Base-by-base conservation (phyloP, 2,888 invertebrate species). In the Biston stratarius region DNA sequence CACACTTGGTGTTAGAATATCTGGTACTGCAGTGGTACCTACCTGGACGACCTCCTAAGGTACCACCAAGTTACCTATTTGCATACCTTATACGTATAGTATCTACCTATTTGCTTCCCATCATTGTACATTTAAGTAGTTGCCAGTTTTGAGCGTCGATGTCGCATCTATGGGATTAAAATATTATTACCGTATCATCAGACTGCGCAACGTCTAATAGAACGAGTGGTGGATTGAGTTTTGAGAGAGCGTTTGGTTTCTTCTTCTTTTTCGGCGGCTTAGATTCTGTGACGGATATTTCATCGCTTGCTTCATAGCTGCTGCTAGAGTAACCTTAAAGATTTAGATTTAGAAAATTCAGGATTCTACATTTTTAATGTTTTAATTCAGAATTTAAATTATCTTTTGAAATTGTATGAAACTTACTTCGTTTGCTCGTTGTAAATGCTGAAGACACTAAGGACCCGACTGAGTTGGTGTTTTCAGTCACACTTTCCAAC, bases 401-500 rank as follows among this genome's bases (percentile, higher is more conserved):
- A 1, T 51, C 34, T 34, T 36, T 12, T 0, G 12, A 34, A 49
- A 51, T 11, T 15, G 51, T n/a, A 24, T 36, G 42, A 44, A 48
- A 66, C 67, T 67, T 24, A 64, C 61, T 53, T 38, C 45, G 34
- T 10, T 61, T 64, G 8, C 42, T 42, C 3, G 24, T 24, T 8
- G 15, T 8, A 10, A 61, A 49, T 51, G 73, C 76, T 34, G 85
- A 82, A 49, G 76, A 72, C 57, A 7, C 34, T 9, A 84, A 47
- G 58, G 89, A 90, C 66, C 80, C 73, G 71, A 75, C 64, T 12
- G 91, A 89, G 75, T 83, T 85, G 63, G 80, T 86, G 62, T 83
- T 82, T 83, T 92, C 92, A 38, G 84, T 77, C 70, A 92, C 74
- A 71, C 85, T 86, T 74, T 89, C 88, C 76, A 92, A 77, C 91